Evolutionary conservation across 2,888 invertebrate genomes (phyloP).

Genomic region (Clunio marinus): DNA sequence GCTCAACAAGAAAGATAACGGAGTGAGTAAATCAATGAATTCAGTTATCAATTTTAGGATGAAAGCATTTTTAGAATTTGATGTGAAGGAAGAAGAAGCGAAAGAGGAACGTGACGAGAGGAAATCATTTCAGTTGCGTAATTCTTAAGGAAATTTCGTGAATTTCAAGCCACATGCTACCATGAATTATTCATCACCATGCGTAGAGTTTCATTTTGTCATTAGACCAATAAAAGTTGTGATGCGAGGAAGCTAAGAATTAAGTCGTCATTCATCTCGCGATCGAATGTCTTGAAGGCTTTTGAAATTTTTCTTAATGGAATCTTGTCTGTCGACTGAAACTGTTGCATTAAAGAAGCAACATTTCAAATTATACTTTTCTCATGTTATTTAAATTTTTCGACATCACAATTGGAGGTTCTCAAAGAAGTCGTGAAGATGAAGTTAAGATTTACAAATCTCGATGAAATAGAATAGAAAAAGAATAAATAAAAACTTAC

Average conservation of each 20-base stretch:
- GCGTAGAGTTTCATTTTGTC: neutral
- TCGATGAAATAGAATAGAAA: no score
- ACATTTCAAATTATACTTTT: slow-evolving; percentile 6
- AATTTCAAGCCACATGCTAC: neutral
- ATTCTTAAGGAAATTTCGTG: neutral
- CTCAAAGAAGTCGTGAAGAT: slow-evolving; percentile 5
- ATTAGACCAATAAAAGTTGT: neutral
- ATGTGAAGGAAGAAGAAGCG: no score
- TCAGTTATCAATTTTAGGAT: no score
- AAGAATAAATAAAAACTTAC: no score
- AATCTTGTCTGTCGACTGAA: neutral
- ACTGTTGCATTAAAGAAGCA: neutral
- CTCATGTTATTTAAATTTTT: neutral
- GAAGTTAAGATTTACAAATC: neutral
- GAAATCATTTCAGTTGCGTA: neutral
- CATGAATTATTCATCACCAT: neutral
- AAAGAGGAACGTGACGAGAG: neutral
- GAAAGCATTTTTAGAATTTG: no score
- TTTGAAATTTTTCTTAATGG: neutral
- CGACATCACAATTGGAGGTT: neutral
- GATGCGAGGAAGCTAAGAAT: neutral
- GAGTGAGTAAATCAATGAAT: neutral
- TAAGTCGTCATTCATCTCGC: neutral
- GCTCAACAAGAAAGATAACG: neutral
- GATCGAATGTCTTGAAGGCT: neutral